Conservation (phyloP, 2,113 vertebrate genomes). For the Phodopus roborovskii region DNA sequence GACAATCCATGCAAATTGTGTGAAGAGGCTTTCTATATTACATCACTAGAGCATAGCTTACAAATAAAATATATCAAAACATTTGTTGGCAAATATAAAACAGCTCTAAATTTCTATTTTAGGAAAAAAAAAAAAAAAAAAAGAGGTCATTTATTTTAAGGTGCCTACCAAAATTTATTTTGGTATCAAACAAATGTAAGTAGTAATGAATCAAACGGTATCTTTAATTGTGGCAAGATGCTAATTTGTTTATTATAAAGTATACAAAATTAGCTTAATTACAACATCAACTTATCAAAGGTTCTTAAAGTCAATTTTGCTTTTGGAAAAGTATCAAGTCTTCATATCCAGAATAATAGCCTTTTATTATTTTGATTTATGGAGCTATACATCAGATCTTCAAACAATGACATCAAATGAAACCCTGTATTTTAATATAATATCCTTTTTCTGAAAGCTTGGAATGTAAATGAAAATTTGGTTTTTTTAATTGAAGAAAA, state of each 20-base stretch:
- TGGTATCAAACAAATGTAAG: constrained; percentile 65
- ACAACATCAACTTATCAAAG: constrained; percentile 67
- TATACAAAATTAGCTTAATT: constrained; percentile 77
- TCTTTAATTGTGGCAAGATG: constrained; percentile 52
- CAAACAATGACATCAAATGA: constrained; percentile 57
- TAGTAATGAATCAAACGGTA: constrained; percentile 63
- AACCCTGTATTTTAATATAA: constrained; percentile 64
- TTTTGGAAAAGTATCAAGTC: constrained; percentile 76
- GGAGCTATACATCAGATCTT: constrained; percentile 69
- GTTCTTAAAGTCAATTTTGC: constrained; percentile 72
- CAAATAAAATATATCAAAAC: constrained; percentile 10
- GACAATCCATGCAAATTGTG: not conserved
- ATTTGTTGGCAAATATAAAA: constrained; percentile 67
- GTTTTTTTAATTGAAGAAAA: not conserved
- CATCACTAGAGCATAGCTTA: constrained; percentile 40
- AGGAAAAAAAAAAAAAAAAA: not conserved
- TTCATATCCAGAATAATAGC: constrained; percentile 69
- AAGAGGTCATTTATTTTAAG: constrained; percentile 62
- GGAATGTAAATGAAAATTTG: constrained; percentile 79
- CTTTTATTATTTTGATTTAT: constrained; percentile 73
- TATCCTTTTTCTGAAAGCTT: constrained; percentile 59
- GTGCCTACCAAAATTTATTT: constrained; percentile 54
- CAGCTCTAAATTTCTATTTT: constrained; percentile 65
- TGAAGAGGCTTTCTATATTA: constrained; percentile 34
- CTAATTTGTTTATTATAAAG: constrained; percentile 74